Evolutionary conservation across 2,113 vertebrate species (phyloP).

Genomic region (Prionailurus bengalensis): DNA sequence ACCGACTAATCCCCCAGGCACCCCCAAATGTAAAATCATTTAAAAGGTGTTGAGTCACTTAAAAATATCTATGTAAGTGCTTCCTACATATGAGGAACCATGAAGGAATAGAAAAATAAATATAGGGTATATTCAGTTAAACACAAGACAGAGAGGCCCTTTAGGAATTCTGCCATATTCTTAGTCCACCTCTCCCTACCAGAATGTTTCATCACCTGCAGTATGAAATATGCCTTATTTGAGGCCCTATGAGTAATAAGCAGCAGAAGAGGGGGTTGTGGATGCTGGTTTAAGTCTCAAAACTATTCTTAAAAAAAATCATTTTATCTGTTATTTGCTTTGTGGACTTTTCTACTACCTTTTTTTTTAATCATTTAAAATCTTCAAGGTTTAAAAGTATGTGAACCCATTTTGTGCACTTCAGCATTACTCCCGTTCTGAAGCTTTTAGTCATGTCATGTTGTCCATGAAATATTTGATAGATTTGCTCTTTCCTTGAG

Average conservation of each 20-base stretch:
- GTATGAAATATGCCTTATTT: not conserved
- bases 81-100: not conserved
- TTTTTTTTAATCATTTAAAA: slow-evolving; percentile 12
- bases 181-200: fast-evolving
- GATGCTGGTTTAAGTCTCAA: not conserved
- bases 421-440: slow-evolving; percentile 18
- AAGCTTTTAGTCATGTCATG: slow-evolving; percentile 58
- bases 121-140: not conserved
- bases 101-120: not conserved
- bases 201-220: not conserved
- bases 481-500: slow-evolving; percentile 43
- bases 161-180: not conserved
- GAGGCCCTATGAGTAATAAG: not conserved
- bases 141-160: not conserved
- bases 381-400: slow-evolving; percentile 1
- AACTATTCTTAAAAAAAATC: not conserved
- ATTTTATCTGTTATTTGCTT: slow-evolving; percentile 25
- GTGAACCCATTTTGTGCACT: not conserved
- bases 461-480: slow-evolving; percentile 53
- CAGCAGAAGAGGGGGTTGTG: not conserved
- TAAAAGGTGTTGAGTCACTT: not conserved
- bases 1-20: no score
- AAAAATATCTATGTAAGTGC: not conserved
- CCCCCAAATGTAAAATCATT: not conserved
- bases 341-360: not conserved